Conservation (phyloP, 2,888 invertebrate genomes). For the Acrocyrtus sp. region DNA sequence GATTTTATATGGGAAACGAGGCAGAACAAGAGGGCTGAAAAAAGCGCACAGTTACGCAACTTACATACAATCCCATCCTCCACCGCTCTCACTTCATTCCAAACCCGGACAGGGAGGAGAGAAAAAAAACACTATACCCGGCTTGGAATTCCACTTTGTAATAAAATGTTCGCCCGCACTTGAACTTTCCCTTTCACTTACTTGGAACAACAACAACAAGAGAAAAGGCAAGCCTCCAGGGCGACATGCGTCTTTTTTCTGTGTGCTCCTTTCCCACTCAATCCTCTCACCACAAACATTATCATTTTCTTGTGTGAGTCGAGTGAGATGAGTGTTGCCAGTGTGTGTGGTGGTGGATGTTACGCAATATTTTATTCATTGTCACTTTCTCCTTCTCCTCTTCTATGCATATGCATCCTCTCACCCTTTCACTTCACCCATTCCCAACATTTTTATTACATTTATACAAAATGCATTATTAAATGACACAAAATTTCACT, state of each 20-base stretch:
- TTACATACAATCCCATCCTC: too few relatives aligned
- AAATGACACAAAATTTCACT: neutral
- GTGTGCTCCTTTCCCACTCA: neutral
- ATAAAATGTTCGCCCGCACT: neutral
- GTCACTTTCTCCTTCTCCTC: constrained; percentile 28
- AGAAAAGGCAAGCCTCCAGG: constrained; percentile 16
- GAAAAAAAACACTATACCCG: too few relatives aligned
- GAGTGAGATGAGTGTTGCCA: neutral
- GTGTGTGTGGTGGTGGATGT: neutral
- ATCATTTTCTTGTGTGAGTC: neutral
- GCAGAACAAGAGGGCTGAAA: too few relatives aligned
- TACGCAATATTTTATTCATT: constrained; percentile 22
- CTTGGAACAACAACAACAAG: neutral
- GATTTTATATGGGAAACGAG: constrained; percentile 24
- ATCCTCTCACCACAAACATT: constrained; percentile 9
- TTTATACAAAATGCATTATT: neutral
- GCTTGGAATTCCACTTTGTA: neutral
- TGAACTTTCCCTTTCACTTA: constrained; percentile 4
- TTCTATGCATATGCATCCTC: constrained; percentile 3
- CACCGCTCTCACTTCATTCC: too few relatives aligned
- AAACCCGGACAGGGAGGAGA: too few relatives aligned
- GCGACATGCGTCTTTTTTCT: constrained; percentile 42
- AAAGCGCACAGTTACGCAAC: too few relatives aligned
- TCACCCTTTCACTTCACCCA: neutral
- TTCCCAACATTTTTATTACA: neutral